Evolutionary conservation across 2,797 vertebrate species (phyloP).

Genomic region (Sebastes minor): DNA sequence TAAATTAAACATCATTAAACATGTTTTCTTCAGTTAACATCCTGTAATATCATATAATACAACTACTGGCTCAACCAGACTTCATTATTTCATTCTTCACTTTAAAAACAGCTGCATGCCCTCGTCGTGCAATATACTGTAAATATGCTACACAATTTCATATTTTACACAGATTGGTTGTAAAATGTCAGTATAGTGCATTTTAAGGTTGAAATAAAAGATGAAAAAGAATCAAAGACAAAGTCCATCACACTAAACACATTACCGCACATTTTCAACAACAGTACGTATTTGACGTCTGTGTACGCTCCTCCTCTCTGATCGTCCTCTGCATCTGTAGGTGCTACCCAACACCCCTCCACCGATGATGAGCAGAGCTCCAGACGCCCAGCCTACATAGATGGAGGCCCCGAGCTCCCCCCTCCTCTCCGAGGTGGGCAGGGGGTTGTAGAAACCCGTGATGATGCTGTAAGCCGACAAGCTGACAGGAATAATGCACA

Average conservation of each 20-base stretch:
- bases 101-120: background rate
- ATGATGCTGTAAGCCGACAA: conserved; percentile 80
- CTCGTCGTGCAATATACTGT: background rate
- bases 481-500: conserved; percentile 79
- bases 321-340: conserved; percentile 67
- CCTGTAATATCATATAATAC: background rate
- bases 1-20: background rate
- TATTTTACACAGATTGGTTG: background rate
- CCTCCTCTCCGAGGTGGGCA: conserved; percentile 33
- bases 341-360: conserved; percentile 76
- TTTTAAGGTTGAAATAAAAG: background rate
- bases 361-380: conserved; percentile 78
- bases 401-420: conserved; percentile 83
- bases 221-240: background rate
- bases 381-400: conserved; percentile 82
- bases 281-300: background rate
- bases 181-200: conserved; percentile 5
- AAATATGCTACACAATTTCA: background rate
- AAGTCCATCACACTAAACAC: background rate
- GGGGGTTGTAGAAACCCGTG: conserved; percentile 77
- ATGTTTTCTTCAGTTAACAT: background rate
- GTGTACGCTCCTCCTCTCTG: background rate
- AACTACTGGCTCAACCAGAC: background rate
- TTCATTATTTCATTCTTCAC: background rate
- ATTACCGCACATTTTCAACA: background rate